Conservation (phyloP, 2,888 invertebrate species). For the Callyntrura sp. region DNA sequence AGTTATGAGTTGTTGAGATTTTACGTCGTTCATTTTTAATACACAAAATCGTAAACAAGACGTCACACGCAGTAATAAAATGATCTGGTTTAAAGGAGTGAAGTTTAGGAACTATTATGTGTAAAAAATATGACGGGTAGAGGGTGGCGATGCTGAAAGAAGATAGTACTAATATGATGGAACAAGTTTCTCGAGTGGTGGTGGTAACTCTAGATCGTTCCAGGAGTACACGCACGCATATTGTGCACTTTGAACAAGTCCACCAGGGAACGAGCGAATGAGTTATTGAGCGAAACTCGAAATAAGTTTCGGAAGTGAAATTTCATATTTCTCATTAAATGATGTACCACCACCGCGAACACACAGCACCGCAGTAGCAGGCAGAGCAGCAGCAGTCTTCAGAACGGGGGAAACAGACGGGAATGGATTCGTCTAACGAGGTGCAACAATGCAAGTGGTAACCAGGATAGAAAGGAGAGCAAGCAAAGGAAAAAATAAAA, state of each 20-base stretch:
- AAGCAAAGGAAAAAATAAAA: background rate
- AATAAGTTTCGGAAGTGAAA: conserved; percentile 62
- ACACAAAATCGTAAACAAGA: no score
- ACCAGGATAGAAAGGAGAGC: background rate
- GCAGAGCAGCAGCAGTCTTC: background rate
- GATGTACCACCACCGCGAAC: conserved; percentile 40
- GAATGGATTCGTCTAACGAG: background rate
- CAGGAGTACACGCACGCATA: no score
- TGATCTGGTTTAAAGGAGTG: no score
- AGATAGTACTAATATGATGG: conserved; percentile 3
- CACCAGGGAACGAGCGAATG: background rate
- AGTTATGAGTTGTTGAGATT: no score
- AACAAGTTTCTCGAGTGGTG: conserved; percentile 9
- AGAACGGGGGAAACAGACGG: background rate
- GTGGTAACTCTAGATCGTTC: no score
- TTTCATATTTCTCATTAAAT: conserved; percentile 72
- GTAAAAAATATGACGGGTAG: background rate
- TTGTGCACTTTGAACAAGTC: background rate
- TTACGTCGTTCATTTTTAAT: no score
- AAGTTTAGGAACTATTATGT: no score
- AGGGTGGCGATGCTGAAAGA: background rate
- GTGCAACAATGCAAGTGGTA: background rate
- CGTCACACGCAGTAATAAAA: no score
- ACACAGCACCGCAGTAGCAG: background rate
- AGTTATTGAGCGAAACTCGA: background rate